Conservation (phyloP, 2,113 vertebrate species). For the Lagopus muta region DNA sequence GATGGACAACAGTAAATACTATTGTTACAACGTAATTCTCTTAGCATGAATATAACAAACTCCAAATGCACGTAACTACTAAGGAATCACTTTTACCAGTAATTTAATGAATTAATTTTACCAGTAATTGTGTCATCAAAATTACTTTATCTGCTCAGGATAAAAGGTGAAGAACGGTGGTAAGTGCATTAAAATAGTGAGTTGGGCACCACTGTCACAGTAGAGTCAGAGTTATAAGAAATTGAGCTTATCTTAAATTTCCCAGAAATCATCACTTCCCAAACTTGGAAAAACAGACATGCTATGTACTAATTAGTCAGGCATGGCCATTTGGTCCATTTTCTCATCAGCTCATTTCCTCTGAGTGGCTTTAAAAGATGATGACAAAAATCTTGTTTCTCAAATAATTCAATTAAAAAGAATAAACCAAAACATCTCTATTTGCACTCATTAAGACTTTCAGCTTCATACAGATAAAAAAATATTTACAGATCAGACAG, state of each 20-base stretch:
- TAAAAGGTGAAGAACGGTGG: background rate
- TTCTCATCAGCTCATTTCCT: background rate
- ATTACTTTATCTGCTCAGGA: background rate
- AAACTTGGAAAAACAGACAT: background rate
- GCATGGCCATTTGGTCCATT: background rate
- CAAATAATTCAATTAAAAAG: background rate
- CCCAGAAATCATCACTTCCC: background rate
- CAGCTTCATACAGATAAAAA: background rate
- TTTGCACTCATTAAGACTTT: background rate
- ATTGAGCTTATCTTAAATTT: background rate
- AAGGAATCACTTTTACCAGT: background rate
- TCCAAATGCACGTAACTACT: background rate
- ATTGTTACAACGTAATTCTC: background rate
- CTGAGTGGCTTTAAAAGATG: background rate
- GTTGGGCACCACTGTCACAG: background rate
- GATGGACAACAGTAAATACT: background rate
- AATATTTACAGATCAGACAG: background rate
- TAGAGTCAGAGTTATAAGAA: background rate
- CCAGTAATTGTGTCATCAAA: background rate
- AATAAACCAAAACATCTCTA: background rate
- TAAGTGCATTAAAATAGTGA: background rate
- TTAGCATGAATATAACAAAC: background rate
- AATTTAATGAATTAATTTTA: background rate
- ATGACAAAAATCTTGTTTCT: background rate
- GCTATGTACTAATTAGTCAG: background rate